A percentile compares a stretch with the other conserved stretches of the same genome.
These are phyloP conservation scores for Allophyes oxyacanthae DNA, from an alignment of 2,888 invertebrate species.

Conservation along the genomic window DNA sequence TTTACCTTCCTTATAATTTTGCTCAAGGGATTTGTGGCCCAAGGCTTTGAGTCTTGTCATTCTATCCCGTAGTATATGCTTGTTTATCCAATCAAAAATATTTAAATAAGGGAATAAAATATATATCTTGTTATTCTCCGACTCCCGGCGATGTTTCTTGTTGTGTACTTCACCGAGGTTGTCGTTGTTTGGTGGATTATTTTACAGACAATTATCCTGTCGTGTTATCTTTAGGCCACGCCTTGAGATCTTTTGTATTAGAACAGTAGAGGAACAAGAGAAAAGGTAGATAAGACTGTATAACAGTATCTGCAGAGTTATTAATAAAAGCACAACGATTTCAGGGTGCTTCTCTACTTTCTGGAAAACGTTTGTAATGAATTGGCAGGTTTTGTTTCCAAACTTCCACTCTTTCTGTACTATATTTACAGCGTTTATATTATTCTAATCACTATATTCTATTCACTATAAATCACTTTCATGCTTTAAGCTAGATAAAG, in stretches of 20 bases:
- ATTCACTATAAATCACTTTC: too few relatives aligned
- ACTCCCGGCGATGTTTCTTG: constrained; percentile 6
- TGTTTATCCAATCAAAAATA: constrained; percentile 36
- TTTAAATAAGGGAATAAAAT: constrained; percentile 39
- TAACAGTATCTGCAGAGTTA: too few relatives aligned
- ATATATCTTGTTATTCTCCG: constrained; percentile 26
- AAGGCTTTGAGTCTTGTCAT: constrained; percentile 19
- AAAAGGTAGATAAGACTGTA: neutral
- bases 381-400: too few relatives aligned
- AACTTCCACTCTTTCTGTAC: too few relatives aligned
- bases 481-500: constrained; percentile 12
- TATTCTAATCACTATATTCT: too few relatives aligned
- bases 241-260: neutral
- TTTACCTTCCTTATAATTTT: constrained; percentile 32
- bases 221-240: constrained; percentile 1
- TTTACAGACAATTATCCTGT: constrained; percentile 3
- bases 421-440: too few relatives aligned
- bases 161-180: constrained; percentile 17
- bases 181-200: constrained; percentile 27
- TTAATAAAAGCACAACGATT: too few relatives aligned
- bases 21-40: constrained; percentile 21
- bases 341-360: too few relatives aligned
- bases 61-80: constrained; percentile 12
- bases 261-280: neutral
- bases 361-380: too few relatives aligned